These are phyloP conservation scores for Antheraea mylitta DNA, from an alignment of 1,140 invertebrate species.

Conservation along the genomic window DNA sequence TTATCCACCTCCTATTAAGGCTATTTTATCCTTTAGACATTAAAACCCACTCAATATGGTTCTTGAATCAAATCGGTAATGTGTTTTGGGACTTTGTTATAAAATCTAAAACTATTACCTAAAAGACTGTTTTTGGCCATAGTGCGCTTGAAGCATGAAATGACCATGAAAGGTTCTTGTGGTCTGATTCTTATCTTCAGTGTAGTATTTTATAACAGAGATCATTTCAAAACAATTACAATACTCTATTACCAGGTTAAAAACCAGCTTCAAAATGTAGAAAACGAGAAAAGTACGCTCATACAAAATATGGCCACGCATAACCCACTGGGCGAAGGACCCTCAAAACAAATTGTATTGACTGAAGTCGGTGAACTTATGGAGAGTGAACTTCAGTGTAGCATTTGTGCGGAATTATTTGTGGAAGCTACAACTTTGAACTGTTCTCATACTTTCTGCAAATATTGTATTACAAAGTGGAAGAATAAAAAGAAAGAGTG, in stretches of 20 bases:
- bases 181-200: too few species aligned
- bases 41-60: too few species aligned
- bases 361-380: slow-evolving; percentile 82
- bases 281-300: slow-evolving; percentile 66
- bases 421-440: slow-evolving; percentile 84
- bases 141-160: too few species aligned
- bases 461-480: slow-evolving; percentile 87
- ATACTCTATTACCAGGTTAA: slow-evolving; percentile 31
- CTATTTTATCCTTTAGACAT: too few species aligned
- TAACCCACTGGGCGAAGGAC: slow-evolving; percentile 26
- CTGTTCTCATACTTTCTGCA: slow-evolving; percentile 90
- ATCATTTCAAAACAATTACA: too few species aligned
- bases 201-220: too few species aligned
- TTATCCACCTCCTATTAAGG: too few species aligned
- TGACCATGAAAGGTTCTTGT: too few species aligned
- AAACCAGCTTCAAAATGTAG: slow-evolving; percentile 61
- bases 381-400: slow-evolving; percentile 88
- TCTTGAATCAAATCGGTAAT: too few species aligned
- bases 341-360: slow-evolving; percentile 74
- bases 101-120: too few species aligned
- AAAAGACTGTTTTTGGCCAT: too few species aligned
- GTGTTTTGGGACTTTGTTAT: too few species aligned
- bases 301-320: slow-evolving; percentile 34
- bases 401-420: slow-evolving; percentile 89
- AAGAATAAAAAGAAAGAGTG: slow-evolving; percentile 85